Percentiles rank a stretch among this genome's conserved stretches.
These are phyloP conservation scores for Lottia gigantea DNA, from an alignment of 2,888 invertebrate species.

Conservation along the genomic window DNA sequence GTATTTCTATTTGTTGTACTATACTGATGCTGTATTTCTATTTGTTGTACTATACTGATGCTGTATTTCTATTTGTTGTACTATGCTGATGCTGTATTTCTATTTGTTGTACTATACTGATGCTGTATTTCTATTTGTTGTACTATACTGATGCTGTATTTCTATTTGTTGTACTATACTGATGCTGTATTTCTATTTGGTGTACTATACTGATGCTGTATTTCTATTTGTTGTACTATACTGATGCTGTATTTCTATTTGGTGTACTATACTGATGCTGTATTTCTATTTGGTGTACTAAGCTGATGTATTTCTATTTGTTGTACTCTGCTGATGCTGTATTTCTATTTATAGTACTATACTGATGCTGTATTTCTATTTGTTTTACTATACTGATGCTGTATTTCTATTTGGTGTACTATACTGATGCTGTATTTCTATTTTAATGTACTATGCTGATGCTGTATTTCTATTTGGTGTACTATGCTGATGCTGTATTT, in stretches of 20 bases:
- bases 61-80: conserved; percentile 74
- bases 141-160: conserved; percentile 89
- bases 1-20: not conserved
- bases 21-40: conserved; percentile 76
- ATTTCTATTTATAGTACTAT: conserved; percentile 77
- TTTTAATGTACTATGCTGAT: conserved; percentile 88
- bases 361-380: conserved; percentile 78
- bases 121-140: conserved; percentile 73
- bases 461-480: conserved; percentile 74
- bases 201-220: conserved; percentile 76
- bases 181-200: conserved; percentile 75
- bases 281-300: too few species aligned
- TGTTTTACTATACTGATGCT: conserved; percentile 91
- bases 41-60: conserved; percentile 89
- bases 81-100: conserved; percentile 83
- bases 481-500: conserved; percentile 86
- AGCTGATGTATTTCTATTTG: not conserved
- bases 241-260: conserved; percentile 77
- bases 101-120: conserved; percentile 71
- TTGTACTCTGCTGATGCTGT: conserved; percentile 76
- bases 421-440: conserved; percentile 76
- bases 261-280: conserved; percentile 93
- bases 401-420: not conserved
- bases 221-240: conserved; percentile 78
- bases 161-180: conserved; percentile 80